Base-by-base conservation (phyloP, 2,888 invertebrate genomes). In the Aleiodes testaceus region DNA sequence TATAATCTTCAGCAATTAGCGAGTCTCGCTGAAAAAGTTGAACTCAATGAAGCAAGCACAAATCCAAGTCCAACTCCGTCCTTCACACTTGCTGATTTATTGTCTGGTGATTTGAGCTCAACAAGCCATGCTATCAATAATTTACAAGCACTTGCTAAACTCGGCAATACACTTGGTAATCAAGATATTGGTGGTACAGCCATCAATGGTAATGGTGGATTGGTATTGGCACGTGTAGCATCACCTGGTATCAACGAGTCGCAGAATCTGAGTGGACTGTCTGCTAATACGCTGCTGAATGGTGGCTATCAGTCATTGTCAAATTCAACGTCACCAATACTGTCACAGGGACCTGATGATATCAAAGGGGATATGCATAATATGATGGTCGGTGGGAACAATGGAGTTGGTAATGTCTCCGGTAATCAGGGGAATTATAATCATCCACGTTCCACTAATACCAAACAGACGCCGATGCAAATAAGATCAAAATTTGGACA, bases 401-500 rank as follows among this genome's bases (percentile, higher is more conserved):
- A 36, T 66, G 47, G 44, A 9, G 22, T 45, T 63, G 64, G 69
- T 52, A 63, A 18, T 11, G 69, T 66, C 22, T 81, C 78, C 61
- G 83, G 81, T 30, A 85, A 64, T 30, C 81, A 78, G 61, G 84
- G 82, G 36, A 86, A 83, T 72, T 85, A 81, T 70, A 80, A 81
- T 74, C 85, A 84, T 66, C 76, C 83, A 20, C 84, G 87, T 61
- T 80, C 86, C 7, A 79, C 78, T 14, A 87, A 86, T 74, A 77
- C 84, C 11, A 94, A 95, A 87, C 92, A 94, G 52, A 93, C 94
- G 26, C 93, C 95, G 1, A 95, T 95, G 95, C 95, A 95, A 85
- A 95, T 95, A 79, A 91, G 95, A 66, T 95, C 94, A 88, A 97
- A 97, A 88, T 98, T 98, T 88, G 98, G 98, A 11, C 96, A 96